Base-by-base conservation (phyloP, 1,140 invertebrate species). In the Dryas iulia region DNA sequence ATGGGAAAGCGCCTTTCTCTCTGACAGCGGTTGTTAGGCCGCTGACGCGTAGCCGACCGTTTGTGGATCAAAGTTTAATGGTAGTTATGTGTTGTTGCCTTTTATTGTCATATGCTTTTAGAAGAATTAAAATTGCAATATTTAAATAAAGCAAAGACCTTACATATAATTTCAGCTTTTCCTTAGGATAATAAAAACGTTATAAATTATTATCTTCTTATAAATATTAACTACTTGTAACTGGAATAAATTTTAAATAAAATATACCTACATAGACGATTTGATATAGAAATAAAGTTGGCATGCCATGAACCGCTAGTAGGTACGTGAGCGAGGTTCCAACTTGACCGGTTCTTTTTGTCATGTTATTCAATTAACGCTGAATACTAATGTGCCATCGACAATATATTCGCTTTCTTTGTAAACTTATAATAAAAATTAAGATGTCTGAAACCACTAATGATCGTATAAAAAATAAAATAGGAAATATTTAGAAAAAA, bases 1-100 rank as follows among this genome's bases (percentile, higher is more conserved):
- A 76, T 76, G 81, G 79, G 89, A 91, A 91, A 91, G 89, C 80
- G 89, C 87, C 89, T 91, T 91, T 91, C 89, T 89, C 87, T 86
- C 71, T 64, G 63, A 47, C 39, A 21, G 39, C 39, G 39, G 73
- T 75, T 75, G 76, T 77, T 71, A 71, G 68, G 66, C 71, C 72
- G 79, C 67, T 82, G 73, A 65, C 78, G 82, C 78, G 74, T 80
- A 68, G 71, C 73, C 57, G 74, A 69, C 73, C 82, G 78, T 83
- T 84, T 82, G 78, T 79, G 18, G 56, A 30, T 58, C 39, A n/a
- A n/a, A 18, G 39, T 58, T 58, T 58, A 58, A 30, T 58, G 1
- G 18, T n/a, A 10, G 35, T 30, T 24, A 61, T 3, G 2, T 61
- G 18, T 61, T 47, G 18, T 47, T 21, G 7, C 18, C 6, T 21